A percentile compares a stretch with the other conserved stretches of the same genome.
These are phyloP conservation scores for Phainopepla nitens DNA, from an alignment of 2,113 vertebrate species.

Conservation along the genomic window DNA sequence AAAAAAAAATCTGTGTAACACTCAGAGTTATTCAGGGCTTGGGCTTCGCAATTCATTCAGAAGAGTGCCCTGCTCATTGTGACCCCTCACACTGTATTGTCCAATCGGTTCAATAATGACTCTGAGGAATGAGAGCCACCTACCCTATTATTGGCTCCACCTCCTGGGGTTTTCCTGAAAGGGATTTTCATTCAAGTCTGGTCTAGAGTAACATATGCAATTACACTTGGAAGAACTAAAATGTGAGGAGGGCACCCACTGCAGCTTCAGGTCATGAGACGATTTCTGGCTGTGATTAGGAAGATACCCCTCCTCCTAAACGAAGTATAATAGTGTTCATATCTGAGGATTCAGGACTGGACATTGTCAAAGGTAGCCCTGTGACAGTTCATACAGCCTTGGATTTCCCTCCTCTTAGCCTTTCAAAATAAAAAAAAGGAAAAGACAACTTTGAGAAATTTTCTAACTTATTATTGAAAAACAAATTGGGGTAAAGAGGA, in stretches of 20 bases:
- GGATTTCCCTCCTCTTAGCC: not conserved
- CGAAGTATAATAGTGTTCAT: not conserved
- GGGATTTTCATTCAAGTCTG: not conserved
- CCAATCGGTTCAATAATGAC: slow-evolving; percentile 41
- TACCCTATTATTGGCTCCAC: slow-evolving; percentile 12
- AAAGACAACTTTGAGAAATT: not conserved
- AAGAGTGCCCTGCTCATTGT: not conserved
- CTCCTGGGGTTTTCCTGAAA: slow-evolving; percentile 21
- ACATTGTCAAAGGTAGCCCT: not conserved
- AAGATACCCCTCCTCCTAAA: slow-evolving; percentile 26
- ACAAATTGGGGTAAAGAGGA: not conserved
- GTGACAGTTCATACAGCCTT: not conserved
- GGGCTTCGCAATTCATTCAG: slow-evolving; percentile 8
- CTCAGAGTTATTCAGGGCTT: slow-evolving; percentile 6
- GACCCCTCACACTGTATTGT: slow-evolving; percentile 18
- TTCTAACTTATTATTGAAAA: not conserved
- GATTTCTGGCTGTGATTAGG: slow-evolving; percentile 34
- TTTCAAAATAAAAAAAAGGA: not conserved
- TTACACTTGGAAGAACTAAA: slow-evolving; percentile 14
- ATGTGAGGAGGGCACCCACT: not conserved
- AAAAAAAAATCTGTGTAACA: not conserved
- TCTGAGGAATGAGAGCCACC: slow-evolving; percentile 19
- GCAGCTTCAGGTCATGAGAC: slow-evolving; percentile 22
- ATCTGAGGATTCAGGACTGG: not conserved
- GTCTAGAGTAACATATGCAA: not conserved